Base-by-base conservation (phyloP, 2,888 invertebrate species). In the Arctia plantaginis region DNA sequence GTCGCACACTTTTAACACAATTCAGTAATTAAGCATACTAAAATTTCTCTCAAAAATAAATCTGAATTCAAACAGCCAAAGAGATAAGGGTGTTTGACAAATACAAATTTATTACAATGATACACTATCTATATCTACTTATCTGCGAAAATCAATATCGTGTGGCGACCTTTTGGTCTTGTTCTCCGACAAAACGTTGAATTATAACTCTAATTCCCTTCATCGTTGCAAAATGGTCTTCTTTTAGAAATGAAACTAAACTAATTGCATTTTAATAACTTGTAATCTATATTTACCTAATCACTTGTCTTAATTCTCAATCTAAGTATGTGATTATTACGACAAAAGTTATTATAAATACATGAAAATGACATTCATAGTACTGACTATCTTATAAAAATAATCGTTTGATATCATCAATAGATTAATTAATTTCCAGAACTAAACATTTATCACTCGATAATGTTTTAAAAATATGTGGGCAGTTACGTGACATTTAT, bases 381-480 rank as follows among this genome's bases (percentile, higher is more conserved):
- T 83, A 77, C 27, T 71, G 44, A 7, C 41, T 79, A 83, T 75
- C 81, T 73, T 23, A 73, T 65, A 70, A 73, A 72, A 71, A 69
- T 73, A 73, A 83, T 79, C 81, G 51, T 69, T 66, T 55, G 82
- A 85, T 84, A 71, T 69, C 51, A 77, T 83, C 71, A 30, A 71
- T 66, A 78, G 78, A 77, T 80, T 77, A 77, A 73, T 77, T 67
- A 69, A 62, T 85, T 84, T 78, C 77, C 71, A 70, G 77, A 78
- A 83, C n/a, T 39, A 18, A 30, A 10, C 30, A 20, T 47, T 27
- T 64, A 30, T 59, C 72, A 72, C 74, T 71, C 77, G 77, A 71
- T 79, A 82, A 67, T 39, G 62, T 59, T 65, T 81, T 76, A 80
- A 55, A 30, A 6, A 18, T 39, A 69, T 59, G 59, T 69, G 59